These are phyloP conservation scores for Steromphala cineraria DNA, from an alignment of 2,888 invertebrate genomes.

Conservation along the genomic window DNA sequence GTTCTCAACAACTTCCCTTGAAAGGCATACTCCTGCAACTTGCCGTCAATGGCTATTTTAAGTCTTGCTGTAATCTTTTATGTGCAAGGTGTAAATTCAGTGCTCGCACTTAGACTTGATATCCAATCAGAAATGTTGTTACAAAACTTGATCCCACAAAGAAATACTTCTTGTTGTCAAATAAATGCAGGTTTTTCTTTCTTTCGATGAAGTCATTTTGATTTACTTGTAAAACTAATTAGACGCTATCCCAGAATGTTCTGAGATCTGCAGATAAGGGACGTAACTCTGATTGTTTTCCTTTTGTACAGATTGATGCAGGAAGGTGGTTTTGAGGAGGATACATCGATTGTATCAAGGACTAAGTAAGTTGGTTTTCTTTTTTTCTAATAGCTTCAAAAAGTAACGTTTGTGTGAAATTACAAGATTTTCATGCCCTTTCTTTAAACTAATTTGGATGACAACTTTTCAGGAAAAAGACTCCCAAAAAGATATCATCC, in stretches of 20 bases:
- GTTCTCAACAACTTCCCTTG: no score
- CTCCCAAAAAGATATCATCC: slow-evolving; percentile 90
- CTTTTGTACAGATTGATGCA: slow-evolving; percentile 85
- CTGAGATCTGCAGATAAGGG: not conserved
- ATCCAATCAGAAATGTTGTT: no score
- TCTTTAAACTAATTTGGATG: no score
- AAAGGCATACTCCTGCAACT: not conserved
- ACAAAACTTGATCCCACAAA: not conserved
- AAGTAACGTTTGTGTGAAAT: no score
- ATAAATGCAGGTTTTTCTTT: no score
- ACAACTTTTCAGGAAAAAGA: slow-evolving; percentile 81
- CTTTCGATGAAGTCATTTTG: no score
- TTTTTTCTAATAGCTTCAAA: not conserved
- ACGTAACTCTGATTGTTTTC: not conserved
- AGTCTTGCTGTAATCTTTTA: not conserved
- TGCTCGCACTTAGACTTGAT: no score
- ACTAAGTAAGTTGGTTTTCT: slow-evolving; percentile 78
- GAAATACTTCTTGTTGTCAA: no score
- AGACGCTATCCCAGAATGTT: no score
- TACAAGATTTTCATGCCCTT: no score
- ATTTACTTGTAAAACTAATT: no score
- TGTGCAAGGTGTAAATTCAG: no score
- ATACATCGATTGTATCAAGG: slow-evolving; percentile 89
- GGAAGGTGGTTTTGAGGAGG: slow-evolving; percentile 93
- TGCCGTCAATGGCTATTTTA: not conserved